A percentile compares a stretch with the other conserved stretches of the same genome.
phyloP scores from a whole-genome alignment of 2,888 invertebrate species.

The Ceraclea dissimilis region DNA sequence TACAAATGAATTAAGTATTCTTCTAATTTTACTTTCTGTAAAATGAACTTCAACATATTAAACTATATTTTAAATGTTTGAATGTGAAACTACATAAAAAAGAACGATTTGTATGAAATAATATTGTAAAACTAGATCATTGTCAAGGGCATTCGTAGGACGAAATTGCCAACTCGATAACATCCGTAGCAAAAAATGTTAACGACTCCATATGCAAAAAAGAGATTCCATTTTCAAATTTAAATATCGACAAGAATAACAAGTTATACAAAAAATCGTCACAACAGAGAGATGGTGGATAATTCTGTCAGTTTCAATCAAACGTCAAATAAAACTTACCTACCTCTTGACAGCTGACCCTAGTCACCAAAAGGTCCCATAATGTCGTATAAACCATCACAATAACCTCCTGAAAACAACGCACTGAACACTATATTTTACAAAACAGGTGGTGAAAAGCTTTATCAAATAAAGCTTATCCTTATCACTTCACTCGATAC shows the following conservation, averaged over 20 bases:
- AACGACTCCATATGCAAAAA: too few relatives aligned
- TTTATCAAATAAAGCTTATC: neutral
- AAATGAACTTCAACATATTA: too few relatives aligned
- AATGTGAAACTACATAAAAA: too few relatives aligned
- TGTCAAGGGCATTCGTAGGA: conserved; percentile 18
- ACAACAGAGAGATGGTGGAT: neutral
- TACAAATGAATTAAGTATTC: too few relatives aligned
- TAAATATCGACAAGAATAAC: neutral
- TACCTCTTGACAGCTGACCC: conserved; percentile 70
- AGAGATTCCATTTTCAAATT: neutral
- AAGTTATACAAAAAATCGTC: neutral
- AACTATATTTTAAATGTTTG: too few relatives aligned
- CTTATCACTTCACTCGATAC: neutral
- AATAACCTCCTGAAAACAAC: conserved; percentile 35
- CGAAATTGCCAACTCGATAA: neutral
- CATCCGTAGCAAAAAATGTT: neutral
- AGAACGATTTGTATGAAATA: too few relatives aligned
- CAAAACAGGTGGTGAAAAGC: neutral
- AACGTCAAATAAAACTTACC: conserved; percentile 50
- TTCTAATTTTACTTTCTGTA: too few relatives aligned
- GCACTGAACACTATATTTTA: conserved; percentile 2
- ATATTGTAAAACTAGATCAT: neutral
- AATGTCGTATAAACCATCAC: conserved; percentile 58
- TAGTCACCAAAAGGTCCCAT: conserved; percentile 52
- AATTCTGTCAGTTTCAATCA: neutral